Percentiles rank a stretch among this genome's conserved stretches.
Conservation (phyloP, 2,888 invertebrate genomes). For the Volucella zonaria region DNA sequence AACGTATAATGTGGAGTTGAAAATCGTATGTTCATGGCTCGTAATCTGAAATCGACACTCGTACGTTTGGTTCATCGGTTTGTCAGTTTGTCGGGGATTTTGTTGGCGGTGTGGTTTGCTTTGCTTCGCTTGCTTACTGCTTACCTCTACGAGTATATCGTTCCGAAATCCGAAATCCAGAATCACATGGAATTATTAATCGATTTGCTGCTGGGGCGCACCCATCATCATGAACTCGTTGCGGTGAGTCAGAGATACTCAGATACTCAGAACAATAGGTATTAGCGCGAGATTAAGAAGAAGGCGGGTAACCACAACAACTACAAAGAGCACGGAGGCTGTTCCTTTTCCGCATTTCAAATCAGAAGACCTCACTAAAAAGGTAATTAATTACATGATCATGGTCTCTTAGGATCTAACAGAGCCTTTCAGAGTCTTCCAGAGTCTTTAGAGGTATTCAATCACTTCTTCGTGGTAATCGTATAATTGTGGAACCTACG, state of each 20-base stretch:
- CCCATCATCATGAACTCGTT: conserved; percentile 49
- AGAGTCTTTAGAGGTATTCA: conserved; percentile 41
- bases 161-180: not conserved
- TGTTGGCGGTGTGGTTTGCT: not conserved
- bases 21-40: conserved; percentile 2
- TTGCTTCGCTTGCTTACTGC: not conserved
- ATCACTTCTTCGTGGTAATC: conserved; percentile 64
- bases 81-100: too few relatives aligned
- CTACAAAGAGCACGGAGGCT: conserved; percentile 19
- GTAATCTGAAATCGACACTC: conserved; percentile 31
- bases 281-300: conserved; percentile 64
- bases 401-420: conserved; percentile 6
- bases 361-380: conserved; percentile 46
- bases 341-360: conserved; percentile 34
- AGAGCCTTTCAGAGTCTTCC: too few relatives aligned
- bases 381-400: conserved; percentile 67
- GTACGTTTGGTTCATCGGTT: not conserved
- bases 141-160: conserved; percentile 15
- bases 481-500: conserved; percentile 36
- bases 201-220: conserved; percentile 53
- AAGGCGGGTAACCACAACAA: conserved; percentile 51
- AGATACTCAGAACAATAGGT: conserved; percentile 52
- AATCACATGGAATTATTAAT: conserved; percentile 58
- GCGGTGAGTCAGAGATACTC: conserved; percentile 24
- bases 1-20: not conserved